These are phyloP conservation scores for Biston betularia DNA, from an alignment of 2,888 invertebrate genomes.

Conservation along the genomic window DNA sequence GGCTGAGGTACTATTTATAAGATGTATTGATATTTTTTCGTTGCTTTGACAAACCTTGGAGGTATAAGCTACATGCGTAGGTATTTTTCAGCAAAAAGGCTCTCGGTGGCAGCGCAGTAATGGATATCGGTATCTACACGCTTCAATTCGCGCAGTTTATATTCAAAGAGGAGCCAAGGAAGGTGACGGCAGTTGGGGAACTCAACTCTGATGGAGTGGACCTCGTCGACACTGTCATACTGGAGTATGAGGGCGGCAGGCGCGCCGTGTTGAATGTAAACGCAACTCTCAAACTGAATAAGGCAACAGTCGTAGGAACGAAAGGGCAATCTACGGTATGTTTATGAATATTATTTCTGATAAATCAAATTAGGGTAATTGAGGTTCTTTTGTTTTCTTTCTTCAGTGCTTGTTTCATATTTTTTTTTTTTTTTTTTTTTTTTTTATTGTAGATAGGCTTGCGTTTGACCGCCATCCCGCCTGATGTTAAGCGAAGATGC, in stretches of 20 bases:
- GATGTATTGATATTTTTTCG: too few species aligned
- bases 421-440: too few species aligned
- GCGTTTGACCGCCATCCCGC: too few species aligned
- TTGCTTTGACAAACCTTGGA: too few species aligned
- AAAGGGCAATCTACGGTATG: slow-evolving; percentile 87
- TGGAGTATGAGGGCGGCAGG: slow-evolving; percentile 87
- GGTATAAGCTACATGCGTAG: too few species aligned
- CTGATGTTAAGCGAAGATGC: too few species aligned
- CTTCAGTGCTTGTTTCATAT: too few species aligned
- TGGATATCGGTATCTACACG: slow-evolving; percentile 92
- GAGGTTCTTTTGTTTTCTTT: too few species aligned
- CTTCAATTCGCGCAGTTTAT: slow-evolving; percentile 90
- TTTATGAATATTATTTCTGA: neutral
- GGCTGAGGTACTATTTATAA: too few species aligned
- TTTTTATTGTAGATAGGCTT: too few species aligned
- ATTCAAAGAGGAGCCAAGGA: slow-evolving; percentile 89
- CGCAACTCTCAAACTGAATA: slow-evolving; percentile 81
- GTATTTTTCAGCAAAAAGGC: slow-evolving; percentile 89
- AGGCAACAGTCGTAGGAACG: slow-evolving; percentile 88
- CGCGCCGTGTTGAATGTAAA: slow-evolving; percentile 87
- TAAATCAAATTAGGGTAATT: too few species aligned
- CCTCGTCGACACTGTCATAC: slow-evolving; percentile 85
- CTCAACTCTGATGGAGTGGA: slow-evolving; percentile 91
- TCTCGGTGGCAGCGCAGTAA: slow-evolving; percentile 91
- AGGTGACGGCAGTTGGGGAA: slow-evolving; percentile 89